Percentiles rank a stretch among this genome's conserved stretches.
phyloP scores from a whole-genome alignment of 2,888 invertebrate genomes.

The Synanthedon myopaeformis region DNA sequence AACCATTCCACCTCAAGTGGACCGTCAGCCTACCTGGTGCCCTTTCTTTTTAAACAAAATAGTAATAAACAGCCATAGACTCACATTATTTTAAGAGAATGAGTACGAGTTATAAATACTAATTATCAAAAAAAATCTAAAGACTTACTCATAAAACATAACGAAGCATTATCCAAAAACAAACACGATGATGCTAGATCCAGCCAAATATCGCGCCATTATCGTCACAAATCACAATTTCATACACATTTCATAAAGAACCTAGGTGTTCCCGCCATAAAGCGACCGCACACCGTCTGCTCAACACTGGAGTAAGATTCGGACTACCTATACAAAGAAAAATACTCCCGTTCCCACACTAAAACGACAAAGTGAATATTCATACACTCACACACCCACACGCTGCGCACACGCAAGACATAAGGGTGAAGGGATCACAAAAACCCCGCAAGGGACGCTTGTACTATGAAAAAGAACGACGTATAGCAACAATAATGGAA shows the following conservation, averaged over 20 bases:
- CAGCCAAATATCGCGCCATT: conserved; percentile 30
- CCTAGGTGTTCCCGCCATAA: conserved; percentile 51
- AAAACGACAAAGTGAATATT: neutral
- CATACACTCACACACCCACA: conserved; percentile 39
- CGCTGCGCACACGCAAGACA: conserved; percentile 33
- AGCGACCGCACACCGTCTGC: conserved; percentile 29
- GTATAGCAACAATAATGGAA: conserved; percentile 14
- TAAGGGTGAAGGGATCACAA: conserved; percentile 46
- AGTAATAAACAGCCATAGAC: too few species aligned
- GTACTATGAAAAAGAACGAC: conserved; percentile 29
- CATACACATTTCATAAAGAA: neutral
- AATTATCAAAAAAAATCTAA: too few species aligned
- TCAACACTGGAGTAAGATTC: conserved; percentile 30
- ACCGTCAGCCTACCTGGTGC: neutral
- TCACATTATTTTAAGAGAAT: too few species aligned
- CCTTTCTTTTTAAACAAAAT: too few species aligned
- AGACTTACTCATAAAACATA: conserved; percentile 56
- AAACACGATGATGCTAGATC: conserved; percentile 15
- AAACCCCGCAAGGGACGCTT: conserved; percentile 45
- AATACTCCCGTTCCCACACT: conserved; percentile 23
- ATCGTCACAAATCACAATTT: conserved; percentile 19
- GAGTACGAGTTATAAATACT: too few species aligned
- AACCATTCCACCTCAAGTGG: too few species aligned
- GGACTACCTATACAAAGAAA: conserved; percentile 14
- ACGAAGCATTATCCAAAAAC: conserved; percentile 40